Conservation (phyloP, 2,113 vertebrate genomes). For the Brachypodius melanocephalos region DNA sequence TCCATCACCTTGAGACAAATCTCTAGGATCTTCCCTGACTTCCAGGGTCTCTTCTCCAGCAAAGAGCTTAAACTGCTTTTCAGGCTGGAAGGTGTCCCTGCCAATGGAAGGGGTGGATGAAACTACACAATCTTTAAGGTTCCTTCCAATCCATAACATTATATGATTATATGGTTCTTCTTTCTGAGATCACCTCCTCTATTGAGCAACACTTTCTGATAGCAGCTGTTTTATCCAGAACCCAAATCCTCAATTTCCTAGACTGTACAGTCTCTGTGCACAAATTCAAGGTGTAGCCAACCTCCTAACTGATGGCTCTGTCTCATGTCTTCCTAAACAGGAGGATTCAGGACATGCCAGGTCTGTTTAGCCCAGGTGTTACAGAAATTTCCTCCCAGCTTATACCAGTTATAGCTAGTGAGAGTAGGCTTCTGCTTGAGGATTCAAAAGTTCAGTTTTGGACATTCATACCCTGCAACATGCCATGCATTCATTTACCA, state of each 20-base stretch:
- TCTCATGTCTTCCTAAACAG: neutral
- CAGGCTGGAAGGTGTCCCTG: neutral
- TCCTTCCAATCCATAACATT: neutral
- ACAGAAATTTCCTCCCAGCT: neutral
- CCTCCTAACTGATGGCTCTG: neutral
- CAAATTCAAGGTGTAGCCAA: neutral
- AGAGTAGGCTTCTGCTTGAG: neutral
- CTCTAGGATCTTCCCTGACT: neutral
- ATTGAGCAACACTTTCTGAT: neutral
- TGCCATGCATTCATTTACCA: neutral
- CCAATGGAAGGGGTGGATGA: neutral
- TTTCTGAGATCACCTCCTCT: neutral
- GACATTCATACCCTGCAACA: accelerated
- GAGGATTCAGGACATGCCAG: neutral
- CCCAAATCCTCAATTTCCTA: neutral
- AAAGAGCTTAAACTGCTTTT: neutral
- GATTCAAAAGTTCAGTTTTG: neutral
- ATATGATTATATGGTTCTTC: neutral
- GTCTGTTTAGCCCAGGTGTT: neutral
- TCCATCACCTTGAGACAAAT: neutral
- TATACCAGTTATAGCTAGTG: accelerated
- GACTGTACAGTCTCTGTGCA: neutral
- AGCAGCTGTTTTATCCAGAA: neutral
- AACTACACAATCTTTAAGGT: accelerated
- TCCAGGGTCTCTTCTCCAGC: neutral